phyloP scores from a whole-genome alignment of 2,888 invertebrate species.

The Morpho deidamia region DNA sequence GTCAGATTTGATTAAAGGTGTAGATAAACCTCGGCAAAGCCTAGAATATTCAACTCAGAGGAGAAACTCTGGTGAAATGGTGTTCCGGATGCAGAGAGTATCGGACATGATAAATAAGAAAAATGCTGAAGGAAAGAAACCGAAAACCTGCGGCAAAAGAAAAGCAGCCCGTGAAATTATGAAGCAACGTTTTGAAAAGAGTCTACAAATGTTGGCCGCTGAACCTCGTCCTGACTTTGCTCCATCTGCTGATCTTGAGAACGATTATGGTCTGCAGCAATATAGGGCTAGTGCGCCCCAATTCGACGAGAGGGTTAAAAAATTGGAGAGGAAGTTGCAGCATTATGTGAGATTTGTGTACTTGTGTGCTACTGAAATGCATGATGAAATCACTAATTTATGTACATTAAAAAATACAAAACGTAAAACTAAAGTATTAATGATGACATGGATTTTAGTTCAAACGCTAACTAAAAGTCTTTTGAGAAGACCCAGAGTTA shows the following conservation, averaged over 20 bases:
- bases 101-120: slow-evolving; percentile 87
- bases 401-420: too few relatives aligned
- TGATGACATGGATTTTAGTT: too few relatives aligned
- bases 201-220: slow-evolving; percentile 89
- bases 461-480: too few relatives aligned
- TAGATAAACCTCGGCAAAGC: slow-evolving; percentile 31
- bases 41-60: slow-evolving; percentile 32
- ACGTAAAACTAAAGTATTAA: too few relatives aligned
- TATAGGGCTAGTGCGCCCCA: slow-evolving; percentile 91
- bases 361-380: slow-evolving; percentile 60
- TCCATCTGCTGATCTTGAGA: slow-evolving; percentile 84
- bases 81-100: slow-evolving; percentile 83
- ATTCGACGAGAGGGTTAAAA: slow-evolving; percentile 90
- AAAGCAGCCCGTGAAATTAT: slow-evolving; percentile 79
- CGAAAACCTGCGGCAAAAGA: slow-evolving; percentile 45
- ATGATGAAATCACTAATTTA: slow-evolving; percentile 33
- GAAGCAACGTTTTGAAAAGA: slow-evolving; percentile 90
- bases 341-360: slow-evolving; percentile 63
- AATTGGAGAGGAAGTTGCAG: slow-evolving; percentile 79
- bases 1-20: slow-evolving; percentile 50
- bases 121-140: slow-evolving; percentile 64
- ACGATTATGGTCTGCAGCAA: slow-evolving; percentile 88
- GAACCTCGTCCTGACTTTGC: slow-evolving; percentile 81
- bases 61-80: slow-evolving; percentile 57
- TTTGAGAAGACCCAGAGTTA: too few relatives aligned